phyloP scores from a whole-genome alignment of 1,140 invertebrate genomes.

The Diabrotica undecimpunctata region DNA sequence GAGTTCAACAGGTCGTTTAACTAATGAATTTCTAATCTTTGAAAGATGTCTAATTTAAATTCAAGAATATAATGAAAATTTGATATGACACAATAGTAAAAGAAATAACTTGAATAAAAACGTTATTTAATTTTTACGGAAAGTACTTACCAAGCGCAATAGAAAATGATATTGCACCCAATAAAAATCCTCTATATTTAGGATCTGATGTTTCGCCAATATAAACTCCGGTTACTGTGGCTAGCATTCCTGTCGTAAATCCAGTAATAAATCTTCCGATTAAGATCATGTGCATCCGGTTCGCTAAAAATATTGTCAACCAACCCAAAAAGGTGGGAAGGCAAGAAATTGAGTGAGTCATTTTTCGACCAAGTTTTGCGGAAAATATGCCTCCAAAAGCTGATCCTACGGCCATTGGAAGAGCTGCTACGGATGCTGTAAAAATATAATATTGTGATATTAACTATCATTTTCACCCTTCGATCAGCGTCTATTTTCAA shows the following conservation, averaged over 20 bases:
- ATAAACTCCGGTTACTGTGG: slow-evolving; percentile 36
- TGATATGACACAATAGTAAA: no score
- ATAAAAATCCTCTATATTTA: slow-evolving; percentile 55
- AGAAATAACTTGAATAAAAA: no score
- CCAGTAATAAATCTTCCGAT: slow-evolving; percentile 66
- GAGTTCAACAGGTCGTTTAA: no score
- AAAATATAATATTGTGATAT: slow-evolving; percentile 9
- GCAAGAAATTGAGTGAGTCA: slow-evolving; percentile 57
- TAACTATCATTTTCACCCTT: no score
- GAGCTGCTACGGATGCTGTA: slow-evolving; percentile 55
- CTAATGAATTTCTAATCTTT: no score
- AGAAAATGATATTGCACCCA: slow-evolving; percentile 41
- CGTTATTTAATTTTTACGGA: no score
- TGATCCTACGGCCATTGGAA: slow-evolving; percentile 60
- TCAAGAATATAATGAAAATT: no score
- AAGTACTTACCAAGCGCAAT: slow-evolving; percentile 45
- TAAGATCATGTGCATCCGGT: slow-evolving; percentile 53
- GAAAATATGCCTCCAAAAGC: slow-evolving; percentile 58
- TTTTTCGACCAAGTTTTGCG: slow-evolving; percentile 64
- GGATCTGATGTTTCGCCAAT: slow-evolving; percentile 56
- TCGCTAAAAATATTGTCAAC: slow-evolving; percentile 57
- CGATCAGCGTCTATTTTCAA: no score
- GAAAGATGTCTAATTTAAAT: no score
- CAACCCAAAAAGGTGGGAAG: slow-evolving; percentile 65
- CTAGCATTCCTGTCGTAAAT: slow-evolving; percentile 40